Conservation (phyloP, 2,888 invertebrate species). For the Tolmerus cingulatus region DNA sequence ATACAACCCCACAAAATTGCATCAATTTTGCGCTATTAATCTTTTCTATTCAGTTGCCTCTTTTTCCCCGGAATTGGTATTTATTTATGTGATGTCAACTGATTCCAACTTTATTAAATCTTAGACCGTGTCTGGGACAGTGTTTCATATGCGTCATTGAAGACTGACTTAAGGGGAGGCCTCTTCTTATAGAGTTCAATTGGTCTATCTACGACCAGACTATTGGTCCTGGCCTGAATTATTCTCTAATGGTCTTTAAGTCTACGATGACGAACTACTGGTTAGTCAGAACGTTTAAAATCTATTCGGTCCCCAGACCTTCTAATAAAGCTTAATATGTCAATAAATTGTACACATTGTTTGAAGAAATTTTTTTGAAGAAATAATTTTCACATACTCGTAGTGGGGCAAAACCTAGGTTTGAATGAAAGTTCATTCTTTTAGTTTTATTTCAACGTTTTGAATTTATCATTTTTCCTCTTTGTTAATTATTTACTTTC, state of each 20-base stretch:
- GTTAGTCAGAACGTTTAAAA: neutral
- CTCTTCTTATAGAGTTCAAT: neutral
- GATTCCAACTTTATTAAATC: neutral
- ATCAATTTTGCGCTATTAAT: neutral
- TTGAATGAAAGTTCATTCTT: no score
- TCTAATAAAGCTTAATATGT: neutral
- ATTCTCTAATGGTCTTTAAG: neutral
- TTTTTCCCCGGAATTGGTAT: neutral
- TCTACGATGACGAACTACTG: neutral
- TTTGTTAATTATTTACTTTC: no score
- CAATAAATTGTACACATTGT: no score
- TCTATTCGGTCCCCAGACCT: neutral
- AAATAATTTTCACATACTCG: neutral
- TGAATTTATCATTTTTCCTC: no score
- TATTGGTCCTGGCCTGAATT: neutral
- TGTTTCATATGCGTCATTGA: neutral
- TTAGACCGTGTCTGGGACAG: neutral
- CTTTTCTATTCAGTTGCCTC: neutral
- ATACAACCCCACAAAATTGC: neutral
- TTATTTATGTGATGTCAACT: neutral
- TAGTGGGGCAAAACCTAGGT: neutral
- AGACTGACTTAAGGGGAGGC: neutral
- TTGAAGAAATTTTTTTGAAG: neutral
- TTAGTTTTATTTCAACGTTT: no score
- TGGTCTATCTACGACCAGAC: neutral